Evolutionary conservation across 2,797 vertebrate genomes (phyloP).

Genomic region (Pseudochirops corinnae): DNA sequence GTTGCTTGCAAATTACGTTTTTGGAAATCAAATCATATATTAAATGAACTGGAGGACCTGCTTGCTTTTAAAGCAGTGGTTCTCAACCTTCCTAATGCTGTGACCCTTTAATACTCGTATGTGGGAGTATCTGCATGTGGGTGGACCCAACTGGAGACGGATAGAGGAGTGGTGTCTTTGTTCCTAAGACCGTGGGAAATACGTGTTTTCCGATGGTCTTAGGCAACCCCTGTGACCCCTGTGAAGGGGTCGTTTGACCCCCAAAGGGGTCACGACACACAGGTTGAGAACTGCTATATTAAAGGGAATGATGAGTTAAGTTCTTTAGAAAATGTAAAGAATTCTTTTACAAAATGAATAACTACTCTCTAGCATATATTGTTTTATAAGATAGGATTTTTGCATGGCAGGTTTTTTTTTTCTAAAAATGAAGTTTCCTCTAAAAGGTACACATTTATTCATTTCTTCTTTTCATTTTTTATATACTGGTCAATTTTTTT

Average conservation of each 20-base stretch:
- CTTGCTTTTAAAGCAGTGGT: neutral
- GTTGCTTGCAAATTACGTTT: neutral
- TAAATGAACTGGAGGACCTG: neutral
- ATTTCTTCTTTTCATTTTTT: neutral
- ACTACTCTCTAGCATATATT: neutral
- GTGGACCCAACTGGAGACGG: no score
- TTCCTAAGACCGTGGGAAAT: no score
- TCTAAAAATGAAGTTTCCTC: neutral
- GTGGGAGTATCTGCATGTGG: no score
- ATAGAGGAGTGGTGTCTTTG: no score
- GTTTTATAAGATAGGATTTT: conserved; percentile 35
- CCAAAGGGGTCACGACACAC: no score
- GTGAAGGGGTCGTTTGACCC: no score
- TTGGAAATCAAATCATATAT: neutral
- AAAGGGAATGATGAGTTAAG: neutral
- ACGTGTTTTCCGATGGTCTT: no score
- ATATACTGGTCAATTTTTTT: neutral
- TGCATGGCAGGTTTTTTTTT: conserved; percentile 16
- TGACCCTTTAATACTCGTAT: no score
- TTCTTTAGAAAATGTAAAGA: neutral
- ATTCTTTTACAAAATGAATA: neutral
- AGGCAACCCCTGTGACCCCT: no score
- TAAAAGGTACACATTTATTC: neutral
- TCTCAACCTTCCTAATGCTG: no score
- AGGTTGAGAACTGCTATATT: neutral